Base-by-base conservation (phyloP, 2,113 vertebrate species). In the Equus przewalskii region DNA sequence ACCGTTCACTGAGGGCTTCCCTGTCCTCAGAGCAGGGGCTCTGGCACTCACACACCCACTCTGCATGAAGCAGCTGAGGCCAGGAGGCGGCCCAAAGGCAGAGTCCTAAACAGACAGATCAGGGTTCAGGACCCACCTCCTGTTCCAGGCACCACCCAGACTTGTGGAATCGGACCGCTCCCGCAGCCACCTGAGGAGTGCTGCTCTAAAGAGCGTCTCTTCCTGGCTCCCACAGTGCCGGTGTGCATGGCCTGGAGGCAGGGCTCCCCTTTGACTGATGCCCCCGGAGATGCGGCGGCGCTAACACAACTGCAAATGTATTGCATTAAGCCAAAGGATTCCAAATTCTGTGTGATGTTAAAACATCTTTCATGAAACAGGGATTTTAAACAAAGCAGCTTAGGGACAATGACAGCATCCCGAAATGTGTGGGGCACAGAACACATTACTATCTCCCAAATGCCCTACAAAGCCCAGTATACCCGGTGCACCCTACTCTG, bases 231-330 rank as follows among this genome's bases (percentile, higher is more conserved):
- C 28, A 16, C 60, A 22, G 69, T 1, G 51, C 60, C 6, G 24
- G 60, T 36, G 12, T 5, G 18, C n/a, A 5, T 1, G 30, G 41
- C n/a, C 69, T 15, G 62, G 24, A 60, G 22, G 30, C 13, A 36
- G 15, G 19, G 7, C 7, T 33, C 15, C 5, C 60, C 24, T 30
- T 13, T 28, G 0, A 13, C 8, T 1, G 14, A 9, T 5, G 5
- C 44, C 22, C 11, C 91, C 67, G 78, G 67, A 76, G 49, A 11
- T 22, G 2, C 3, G 1, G 15, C 6, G 2, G 1, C 60, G 7
- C 19, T 4, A 30, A 41, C 3, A n/a, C 30, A 6, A 0, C 28
- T 2, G 3, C 30, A 44, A 6, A 69, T 0, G 0, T 26, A 2
- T 14, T 28, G 9, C 24, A 7, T 4, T 18, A 24, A 26, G 41